Evolutionary conservation across 2,888 invertebrate species (phyloP).

Genomic region (Lasioglossum oenotherae): DNA sequence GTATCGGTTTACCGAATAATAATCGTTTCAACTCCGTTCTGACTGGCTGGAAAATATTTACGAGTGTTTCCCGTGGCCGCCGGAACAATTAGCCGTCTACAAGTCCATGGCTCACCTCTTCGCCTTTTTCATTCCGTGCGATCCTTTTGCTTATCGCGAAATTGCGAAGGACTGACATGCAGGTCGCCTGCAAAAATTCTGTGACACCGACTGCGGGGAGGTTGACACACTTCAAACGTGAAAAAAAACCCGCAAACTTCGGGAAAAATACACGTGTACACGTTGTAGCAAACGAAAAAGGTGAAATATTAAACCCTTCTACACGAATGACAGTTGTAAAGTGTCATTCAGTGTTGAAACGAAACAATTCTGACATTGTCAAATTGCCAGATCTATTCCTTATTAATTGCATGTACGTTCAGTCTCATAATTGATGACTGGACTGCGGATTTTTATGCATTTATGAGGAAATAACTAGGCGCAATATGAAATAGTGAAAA

Average conservation of each 20-base stretch:
- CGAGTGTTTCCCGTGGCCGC: neutral
- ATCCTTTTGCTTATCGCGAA: neutral
- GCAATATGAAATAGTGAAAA: too few species aligned
- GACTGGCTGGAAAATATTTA: slow-evolving; percentile 11
- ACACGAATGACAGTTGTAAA: neutral
- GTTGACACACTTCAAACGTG: neutral
- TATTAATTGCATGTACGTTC: too few species aligned
- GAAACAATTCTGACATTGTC: neutral
- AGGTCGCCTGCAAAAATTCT: neutral
- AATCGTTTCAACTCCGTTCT: slow-evolving; percentile 36
- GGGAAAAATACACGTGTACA: neutral
- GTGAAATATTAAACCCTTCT: neutral
- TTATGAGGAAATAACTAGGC: too few species aligned
- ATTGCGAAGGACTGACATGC: neutral
- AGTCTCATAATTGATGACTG: too few species aligned
- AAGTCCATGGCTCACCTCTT: neutral
- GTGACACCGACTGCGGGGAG: neutral
- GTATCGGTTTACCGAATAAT: slow-evolving; percentile 58
- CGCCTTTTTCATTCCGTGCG: neutral
- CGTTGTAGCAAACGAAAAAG: neutral
- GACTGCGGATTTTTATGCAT: too few species aligned
- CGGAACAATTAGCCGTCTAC: neutral
- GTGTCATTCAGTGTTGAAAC: neutral
- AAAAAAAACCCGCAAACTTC: neutral
- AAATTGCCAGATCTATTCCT: too few species aligned